Evolutionary conservation across 2,113 vertebrate genomes (phyloP).

Genomic region (Glareola pratincola): DNA sequence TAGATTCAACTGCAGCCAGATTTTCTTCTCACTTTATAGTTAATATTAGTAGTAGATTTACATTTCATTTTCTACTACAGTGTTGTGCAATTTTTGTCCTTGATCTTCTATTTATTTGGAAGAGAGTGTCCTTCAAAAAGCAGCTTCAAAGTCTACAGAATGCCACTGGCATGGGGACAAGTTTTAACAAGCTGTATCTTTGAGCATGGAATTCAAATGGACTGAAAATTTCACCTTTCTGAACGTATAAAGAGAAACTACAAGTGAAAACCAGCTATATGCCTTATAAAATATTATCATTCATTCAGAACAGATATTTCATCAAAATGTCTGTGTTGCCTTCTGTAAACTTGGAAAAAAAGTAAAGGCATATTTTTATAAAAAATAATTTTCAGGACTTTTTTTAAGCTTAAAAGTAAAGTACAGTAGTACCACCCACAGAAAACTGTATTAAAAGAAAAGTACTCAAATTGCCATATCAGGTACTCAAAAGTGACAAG

Average conservation of each 20-base stretch:
- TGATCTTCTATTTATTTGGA: not conserved
- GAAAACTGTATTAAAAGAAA: not conserved
- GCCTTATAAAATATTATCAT: not conserved
- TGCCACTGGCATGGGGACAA: not conserved
- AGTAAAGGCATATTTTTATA: not conserved
- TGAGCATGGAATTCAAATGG: not conserved
- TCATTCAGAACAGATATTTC: not conserved
- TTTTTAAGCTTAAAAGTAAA: not conserved
- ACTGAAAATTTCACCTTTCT: not conserved
- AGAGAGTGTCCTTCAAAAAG: not conserved
- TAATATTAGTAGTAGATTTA: not conserved
- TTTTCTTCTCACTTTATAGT: not conserved
- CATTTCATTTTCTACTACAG: not conserved
- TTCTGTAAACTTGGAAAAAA: not conserved
- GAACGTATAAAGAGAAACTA: not conserved
- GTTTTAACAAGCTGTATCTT: not conserved
- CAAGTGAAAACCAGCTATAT: not conserved
- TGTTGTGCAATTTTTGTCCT: not conserved
- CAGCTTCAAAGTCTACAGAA: not conserved
- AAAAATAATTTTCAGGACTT: not conserved
- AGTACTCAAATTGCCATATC: not conserved
- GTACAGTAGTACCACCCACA: not conserved
- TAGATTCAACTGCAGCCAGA: not conserved
- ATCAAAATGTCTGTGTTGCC: not conserved
- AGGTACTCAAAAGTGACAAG: not conserved